These are phyloP conservation scores for Myrmophylax atrothorax DNA, from an alignment of 2,113 vertebrate species.

Conservation along the genomic window DNA sequence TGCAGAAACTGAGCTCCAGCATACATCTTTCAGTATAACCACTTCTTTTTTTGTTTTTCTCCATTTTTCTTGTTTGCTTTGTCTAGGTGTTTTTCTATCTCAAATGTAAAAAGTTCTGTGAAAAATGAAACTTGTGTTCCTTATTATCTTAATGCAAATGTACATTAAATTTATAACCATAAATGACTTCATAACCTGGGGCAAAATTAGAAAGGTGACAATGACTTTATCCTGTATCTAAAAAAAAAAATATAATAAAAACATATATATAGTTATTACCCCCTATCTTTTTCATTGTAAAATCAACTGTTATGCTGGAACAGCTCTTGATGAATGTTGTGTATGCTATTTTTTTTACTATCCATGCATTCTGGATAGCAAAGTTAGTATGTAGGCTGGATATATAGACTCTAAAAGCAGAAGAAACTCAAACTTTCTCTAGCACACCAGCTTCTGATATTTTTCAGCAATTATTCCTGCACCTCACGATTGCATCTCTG, in stretches of 20 bases:
- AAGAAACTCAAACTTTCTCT: background rate
- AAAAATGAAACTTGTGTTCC: background rate
- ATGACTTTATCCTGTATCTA: background rate
- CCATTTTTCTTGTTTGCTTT: background rate
- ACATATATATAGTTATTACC: background rate
- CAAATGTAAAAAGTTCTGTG: background rate
- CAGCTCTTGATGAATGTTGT: background rate
- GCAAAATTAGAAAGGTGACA: background rate
- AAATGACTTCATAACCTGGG: background rate
- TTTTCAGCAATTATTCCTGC: constrained; percentile 27
- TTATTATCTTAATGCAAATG: background rate
- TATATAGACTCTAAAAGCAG: background rate
- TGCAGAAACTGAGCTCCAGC: background rate
- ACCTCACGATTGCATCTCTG: background rate
- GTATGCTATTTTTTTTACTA: background rate
- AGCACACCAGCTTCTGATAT: background rate
- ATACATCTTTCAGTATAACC: background rate
- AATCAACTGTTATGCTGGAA: background rate
- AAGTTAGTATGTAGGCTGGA: background rate
- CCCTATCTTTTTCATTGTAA: background rate
- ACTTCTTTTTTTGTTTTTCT: background rate
- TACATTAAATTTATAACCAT: background rate
- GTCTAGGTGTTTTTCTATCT: background rate
- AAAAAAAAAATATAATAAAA: background rate
- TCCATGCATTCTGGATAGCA: background rate